Evolutionary conservation across 2,797 vertebrate genomes (phyloP).

Genomic region (Arctocebus calabarensis): DNA sequence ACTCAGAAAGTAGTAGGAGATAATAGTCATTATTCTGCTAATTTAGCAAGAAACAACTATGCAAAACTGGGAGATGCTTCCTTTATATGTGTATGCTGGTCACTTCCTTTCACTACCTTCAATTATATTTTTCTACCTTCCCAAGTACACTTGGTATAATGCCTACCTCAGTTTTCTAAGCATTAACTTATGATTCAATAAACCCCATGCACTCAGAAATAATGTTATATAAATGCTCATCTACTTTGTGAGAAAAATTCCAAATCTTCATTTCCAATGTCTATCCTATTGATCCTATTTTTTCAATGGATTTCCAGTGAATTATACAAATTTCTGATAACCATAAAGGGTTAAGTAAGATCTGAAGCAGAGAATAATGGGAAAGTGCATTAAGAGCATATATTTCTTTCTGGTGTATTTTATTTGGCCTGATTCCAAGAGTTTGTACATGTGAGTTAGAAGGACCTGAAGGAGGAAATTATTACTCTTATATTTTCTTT

Average conservation of each 20-base stretch:
- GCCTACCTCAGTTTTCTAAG: neutral
- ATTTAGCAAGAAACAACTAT: conserved; percentile 65
- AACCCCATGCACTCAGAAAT: neutral
- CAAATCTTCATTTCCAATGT: conserved; percentile 49
- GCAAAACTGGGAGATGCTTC: neutral
- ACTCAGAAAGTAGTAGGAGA: conserved; percentile 58
- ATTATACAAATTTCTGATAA: neutral
- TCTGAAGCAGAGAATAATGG: neutral
- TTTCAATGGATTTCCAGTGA: neutral
- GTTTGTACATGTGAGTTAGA: neutral
- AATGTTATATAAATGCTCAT: neutral
- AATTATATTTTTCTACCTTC: conserved; percentile 2
- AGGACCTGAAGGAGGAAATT: neutral
- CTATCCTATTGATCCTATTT: neutral
- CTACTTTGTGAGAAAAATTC: neutral
- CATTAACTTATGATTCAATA: conserved; percentile 14
- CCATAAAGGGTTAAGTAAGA: neutral
- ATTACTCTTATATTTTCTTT: neutral
- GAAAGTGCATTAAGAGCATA: neutral
- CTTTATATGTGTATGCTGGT: neutral
- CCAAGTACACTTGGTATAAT: neutral
- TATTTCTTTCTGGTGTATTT: neutral
- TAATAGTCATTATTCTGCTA: conserved; percentile 43
- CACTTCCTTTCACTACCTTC: neutral
- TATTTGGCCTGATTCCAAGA: neutral